Conservation (phyloP, 2,113 vertebrate species). For the Gopherus evgoodei region DNA sequence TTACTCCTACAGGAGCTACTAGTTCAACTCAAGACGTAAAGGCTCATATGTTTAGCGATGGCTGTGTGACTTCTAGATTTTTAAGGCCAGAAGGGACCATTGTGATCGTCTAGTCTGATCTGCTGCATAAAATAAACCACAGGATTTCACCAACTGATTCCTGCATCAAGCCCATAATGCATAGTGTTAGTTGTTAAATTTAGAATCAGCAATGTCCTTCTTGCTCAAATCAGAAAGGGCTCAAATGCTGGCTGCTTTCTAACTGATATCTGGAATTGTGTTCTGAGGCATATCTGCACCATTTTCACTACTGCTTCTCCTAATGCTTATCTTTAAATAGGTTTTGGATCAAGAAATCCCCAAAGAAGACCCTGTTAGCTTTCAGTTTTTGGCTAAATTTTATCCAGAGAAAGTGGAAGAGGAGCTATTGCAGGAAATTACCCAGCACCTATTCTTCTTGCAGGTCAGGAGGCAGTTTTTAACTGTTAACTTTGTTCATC, state of each 20-base stretch:
- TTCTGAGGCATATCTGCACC: background rate
- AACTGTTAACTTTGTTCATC: conserved; percentile 8
- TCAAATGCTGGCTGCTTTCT: background rate
- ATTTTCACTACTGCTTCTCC: background rate
- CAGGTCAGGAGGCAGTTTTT: conserved; percentile 82
- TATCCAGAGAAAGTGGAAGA: conserved; percentile 96
- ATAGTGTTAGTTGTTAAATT: background rate
- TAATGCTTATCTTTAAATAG: conserved; percentile 71
- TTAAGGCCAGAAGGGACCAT: background rate
- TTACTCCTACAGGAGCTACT: background rate
- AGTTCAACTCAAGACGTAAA: background rate
- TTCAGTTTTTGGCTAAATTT: conserved; percentile 93
- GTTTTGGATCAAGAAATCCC: conserved; percentile 95
- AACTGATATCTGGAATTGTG: background rate
- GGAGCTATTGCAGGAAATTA: conserved; percentile 94
- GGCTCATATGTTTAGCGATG: background rate
- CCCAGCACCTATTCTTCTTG: conserved; percentile 95
- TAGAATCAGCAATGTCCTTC: background rate
- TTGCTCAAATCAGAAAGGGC: background rate
- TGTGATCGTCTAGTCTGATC: background rate
- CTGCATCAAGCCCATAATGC: too few relatives aligned
- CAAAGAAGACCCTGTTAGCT: conserved; percentile 92
- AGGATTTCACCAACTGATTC: background rate
- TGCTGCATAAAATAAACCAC: background rate
- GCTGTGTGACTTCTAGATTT: background rate